A percentile compares a stretch with the other conserved stretches of the same genome.
Conservation (phyloP, 2,888 invertebrate species). For the Mythimna impura region DNA sequence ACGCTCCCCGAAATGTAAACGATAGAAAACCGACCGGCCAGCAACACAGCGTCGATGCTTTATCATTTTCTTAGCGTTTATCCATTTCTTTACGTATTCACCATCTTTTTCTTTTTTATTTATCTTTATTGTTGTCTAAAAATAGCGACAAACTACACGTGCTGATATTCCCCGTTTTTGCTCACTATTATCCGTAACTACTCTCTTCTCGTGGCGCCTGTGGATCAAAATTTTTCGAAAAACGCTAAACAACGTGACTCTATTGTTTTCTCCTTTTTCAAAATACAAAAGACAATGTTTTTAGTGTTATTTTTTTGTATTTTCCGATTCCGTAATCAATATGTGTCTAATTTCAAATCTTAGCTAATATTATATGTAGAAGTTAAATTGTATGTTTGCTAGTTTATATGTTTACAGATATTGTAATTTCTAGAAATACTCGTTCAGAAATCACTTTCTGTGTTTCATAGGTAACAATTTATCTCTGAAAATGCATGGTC, state of each 20-base stretch:
- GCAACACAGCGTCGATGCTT: too few relatives aligned
- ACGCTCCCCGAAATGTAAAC: too few relatives aligned
- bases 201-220: background rate
- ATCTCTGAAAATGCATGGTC: too few relatives aligned
- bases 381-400: too few relatives aligned
- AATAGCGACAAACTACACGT: background rate
- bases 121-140: background rate
- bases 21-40: too few relatives aligned
- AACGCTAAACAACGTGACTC: background rate
- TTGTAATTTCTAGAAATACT: too few relatives aligned
- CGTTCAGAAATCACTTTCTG: too few relatives aligned
- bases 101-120: too few relatives aligned
- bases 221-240: background rate
- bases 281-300: background rate
- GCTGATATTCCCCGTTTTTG: background rate
- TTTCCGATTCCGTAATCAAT: background rate
- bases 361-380: too few relatives aligned
- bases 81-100: background rate
- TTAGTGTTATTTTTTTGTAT: slow-evolving; percentile 26
- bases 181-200: background rate
- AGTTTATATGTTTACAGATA: too few relatives aligned
- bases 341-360: background rate
- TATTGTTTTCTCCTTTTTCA: slow-evolving; percentile 12
- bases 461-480: too few relatives aligned
- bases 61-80: background rate